Evolutionary conservation across 2,888 invertebrate species (phyloP), one percentile per base, ranked within the genome.

Genomic region (Polydesmus complanatus): DNA sequence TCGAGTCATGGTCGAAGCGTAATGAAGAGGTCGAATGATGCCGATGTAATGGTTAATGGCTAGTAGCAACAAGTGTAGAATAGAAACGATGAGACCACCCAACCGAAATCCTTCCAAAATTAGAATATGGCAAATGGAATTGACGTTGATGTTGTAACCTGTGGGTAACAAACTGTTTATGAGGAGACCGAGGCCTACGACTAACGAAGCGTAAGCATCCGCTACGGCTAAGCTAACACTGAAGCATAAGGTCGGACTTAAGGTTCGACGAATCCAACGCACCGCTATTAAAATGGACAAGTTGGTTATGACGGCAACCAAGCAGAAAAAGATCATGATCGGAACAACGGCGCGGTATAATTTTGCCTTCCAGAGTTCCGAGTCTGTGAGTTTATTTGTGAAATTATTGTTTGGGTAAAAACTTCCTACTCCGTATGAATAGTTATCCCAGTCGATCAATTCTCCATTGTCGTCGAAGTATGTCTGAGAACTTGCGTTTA

Each of bases 21-120:
- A 82, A 66, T 81, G 82, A 8, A 84, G 74, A 1, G 84, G 84
- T 55, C 74, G 72, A 2, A 78, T 73, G 61, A 82, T 82, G 21
- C 84, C 83, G 50, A 83, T 73, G 73, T 83, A 84, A 70, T 84
- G 84, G 71, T 83, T 83, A 61, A 81, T 71, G 27, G 83, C 81
- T 27, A 84, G 72, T 0, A 80, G 79, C 48, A 82, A 72, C 2
- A 84, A 75, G 68, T 84, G 83, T 52, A 78, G 73, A 14, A 83
- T 81, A 0, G 82, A 81, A 21, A 81, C 79, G 52, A 83, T 77
- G 60, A 83, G 76, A 2, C 80, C 80, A 21, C 80, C 80, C 60
- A 82, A 72, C 62, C 83, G 71, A 56, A 76, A 71, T 2, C 73
- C 74, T 67, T 76, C 75, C 27, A 76, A 54, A 1, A 68, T 67